Base-by-base conservation (phyloP, 2,113 vertebrate genomes). In the Formicarius rufipectus region DNA sequence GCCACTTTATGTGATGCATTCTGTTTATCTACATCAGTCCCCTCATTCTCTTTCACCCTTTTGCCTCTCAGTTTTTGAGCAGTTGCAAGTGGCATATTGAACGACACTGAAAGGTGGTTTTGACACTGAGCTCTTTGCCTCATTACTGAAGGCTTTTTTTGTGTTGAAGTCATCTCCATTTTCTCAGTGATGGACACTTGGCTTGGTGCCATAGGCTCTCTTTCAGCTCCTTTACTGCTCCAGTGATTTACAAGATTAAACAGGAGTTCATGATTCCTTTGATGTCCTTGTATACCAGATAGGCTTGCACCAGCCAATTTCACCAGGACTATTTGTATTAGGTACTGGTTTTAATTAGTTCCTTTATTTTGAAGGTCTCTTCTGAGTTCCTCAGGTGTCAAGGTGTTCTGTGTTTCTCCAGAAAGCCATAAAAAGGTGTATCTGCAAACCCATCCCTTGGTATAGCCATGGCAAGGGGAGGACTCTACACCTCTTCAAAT, bases 221-320 rank as follows among this genome's bases (percentile, higher is more conserved):
- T 95, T 94, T 96, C 94, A 89, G 74, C 50, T 83, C 42, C 71
- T 85, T 93, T 93, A 84, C 78, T 96, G 95, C 92, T 95, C 71
- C 91, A 96, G 55, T 94, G 96, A 94, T 95, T 96, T 96, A 91
- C 89, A 93, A 89, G 92, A 94, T 96, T 92, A 96, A 95, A 90
- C 66, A 80, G 78, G n/a, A 71, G 80, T 93, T 94, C 84, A 55
- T 93, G 96, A 85, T 81, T 83, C 71, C 77, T 96, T 96, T 96
- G 93, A 96, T 96, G 89, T 95, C 80, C 81, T 91, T 91, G 68
- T 66, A 45, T 49, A 49, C 49, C 90, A 92, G 71, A 73, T 71
- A 96, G 75, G n/a, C 37, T 93, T 72, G 19, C 58, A 87, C 74
- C 47, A 76, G 59, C 68, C 92, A 82, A 95, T 93, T 55, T 77